Evolutionary conservation across 2,888 invertebrate genomes (phyloP), one percentile per base, ranked within the genome.

Genomic region (Stomorhina lunata): DNA sequence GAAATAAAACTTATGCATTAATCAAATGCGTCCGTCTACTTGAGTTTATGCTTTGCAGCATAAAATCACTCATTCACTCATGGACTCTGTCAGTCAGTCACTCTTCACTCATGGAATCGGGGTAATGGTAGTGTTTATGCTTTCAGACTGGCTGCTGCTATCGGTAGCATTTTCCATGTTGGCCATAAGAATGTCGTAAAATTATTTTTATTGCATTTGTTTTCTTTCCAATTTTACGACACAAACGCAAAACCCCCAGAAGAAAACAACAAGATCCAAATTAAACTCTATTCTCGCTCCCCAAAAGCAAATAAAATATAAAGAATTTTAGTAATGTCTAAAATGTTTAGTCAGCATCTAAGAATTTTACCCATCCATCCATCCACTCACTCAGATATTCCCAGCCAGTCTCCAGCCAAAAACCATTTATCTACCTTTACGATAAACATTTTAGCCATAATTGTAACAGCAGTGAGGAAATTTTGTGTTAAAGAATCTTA

Each of bases 151-250:
- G 43, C n/a, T 29, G 34, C 40, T 71, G 59, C 10, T 29, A 72
- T 45, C 77, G 71, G 80, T 73, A 83, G 80, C 81, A 79, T 61
- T 72, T 71, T 83, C 66, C n/a, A 55, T 84, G 78, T 68, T 78
- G 83, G 78, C 75, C 84, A 79, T 84, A 84, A 84, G 80, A 84
- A 84, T 78, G 85, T 84, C 85, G 83, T 85, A 85, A 85, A 85
- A 82, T 79, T 34, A 79, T 80, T 84, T 85, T 85, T 84, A 85
- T 84, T 84, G 83, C 84, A 83, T 81, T 84, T 84, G 72, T 55
- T 77, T 77, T 32, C 61, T 55, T 82, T 65, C 75, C n/a, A n/a
- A 53, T 84, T 85, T 83, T 83, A 83, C 75, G 80, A 81, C 81
- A 83, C 43, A 76, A 59, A 78, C 69, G 73, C 69, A 73, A 68